Conservation (phyloP, 2,888 invertebrate species). For the Limnephilus lunatus region DNA sequence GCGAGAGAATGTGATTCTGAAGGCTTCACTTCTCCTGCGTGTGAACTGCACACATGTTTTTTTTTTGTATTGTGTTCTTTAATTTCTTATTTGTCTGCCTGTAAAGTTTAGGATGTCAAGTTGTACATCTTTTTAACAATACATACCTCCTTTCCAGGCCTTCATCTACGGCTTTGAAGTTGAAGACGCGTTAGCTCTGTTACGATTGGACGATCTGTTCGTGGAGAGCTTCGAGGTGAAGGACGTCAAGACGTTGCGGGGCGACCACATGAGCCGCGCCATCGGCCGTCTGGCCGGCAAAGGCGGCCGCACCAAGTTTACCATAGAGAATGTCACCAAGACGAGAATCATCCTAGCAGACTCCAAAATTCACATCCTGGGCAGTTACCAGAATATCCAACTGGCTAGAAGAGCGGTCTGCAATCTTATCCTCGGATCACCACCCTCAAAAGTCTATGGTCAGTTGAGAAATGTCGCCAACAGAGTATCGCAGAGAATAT, state of each 20-base stretch:
- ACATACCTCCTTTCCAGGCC: constrained; percentile 76
- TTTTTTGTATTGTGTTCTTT: not conserved
- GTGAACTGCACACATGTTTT: too few relatives aligned
- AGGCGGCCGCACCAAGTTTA: constrained; percentile 97
- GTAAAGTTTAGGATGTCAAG: not conserved
- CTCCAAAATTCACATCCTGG: constrained; percentile 96
- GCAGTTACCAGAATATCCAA: constrained; percentile 97
- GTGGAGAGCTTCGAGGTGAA: constrained; percentile 97
- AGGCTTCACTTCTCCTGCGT: too few relatives aligned
- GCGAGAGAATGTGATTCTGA: too few relatives aligned
- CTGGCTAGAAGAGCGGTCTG: constrained; percentile 96
- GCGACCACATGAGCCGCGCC: constrained; percentile 96
- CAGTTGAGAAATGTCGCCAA: constrained; percentile 92
- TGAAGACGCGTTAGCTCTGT: constrained; percentile 95
- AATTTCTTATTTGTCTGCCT: not conserved
- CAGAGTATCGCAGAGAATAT: constrained; percentile 90
- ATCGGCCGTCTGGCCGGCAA: constrained; percentile 99
- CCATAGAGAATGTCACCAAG: constrained; percentile 99
- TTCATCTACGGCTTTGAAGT: constrained; percentile 98
- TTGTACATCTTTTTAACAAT: not conserved
- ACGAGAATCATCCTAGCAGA: constrained; percentile 98
- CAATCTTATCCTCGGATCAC: constrained; percentile 97
- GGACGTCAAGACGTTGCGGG: constrained; percentile 96
- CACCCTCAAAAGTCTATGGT: constrained; percentile 98
- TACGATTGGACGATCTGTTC: constrained; percentile 97